phyloP scores from a whole-genome alignment of 2,888 invertebrate species.

The Eupithecia abbreviata region DNA sequence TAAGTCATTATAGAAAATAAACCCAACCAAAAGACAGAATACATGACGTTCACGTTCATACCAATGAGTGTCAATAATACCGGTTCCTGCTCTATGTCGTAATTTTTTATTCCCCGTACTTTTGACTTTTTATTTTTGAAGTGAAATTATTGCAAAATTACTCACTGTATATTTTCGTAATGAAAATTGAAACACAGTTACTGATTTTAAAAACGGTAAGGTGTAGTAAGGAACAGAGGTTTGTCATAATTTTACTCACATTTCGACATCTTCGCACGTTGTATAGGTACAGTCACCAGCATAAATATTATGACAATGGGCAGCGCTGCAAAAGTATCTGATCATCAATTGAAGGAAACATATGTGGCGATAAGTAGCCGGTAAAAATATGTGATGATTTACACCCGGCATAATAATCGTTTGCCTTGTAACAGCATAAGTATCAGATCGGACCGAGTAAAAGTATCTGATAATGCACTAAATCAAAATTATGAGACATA shows the following conservation, averaged over 20 bases:
- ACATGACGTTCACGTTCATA: background rate
- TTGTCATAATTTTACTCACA: slow-evolving; percentile 30
- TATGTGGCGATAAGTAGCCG: too few species aligned
- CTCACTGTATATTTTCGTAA: background rate
- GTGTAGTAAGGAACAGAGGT: background rate
- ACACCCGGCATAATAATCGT: too few species aligned
- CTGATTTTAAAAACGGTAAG: background rate
- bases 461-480: too few species aligned
- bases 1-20: too few species aligned
- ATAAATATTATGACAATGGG: too few species aligned
- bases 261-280: slow-evolving; percentile 34
- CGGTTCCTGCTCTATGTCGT: background rate
- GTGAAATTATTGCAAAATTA: background rate
- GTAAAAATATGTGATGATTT: too few species aligned
- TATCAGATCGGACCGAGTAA: too few species aligned
- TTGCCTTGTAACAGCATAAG: too few species aligned
- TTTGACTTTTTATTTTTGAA: background rate
- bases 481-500: too few species aligned
- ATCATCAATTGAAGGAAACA: too few species aligned
- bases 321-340: too few species aligned
- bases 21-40: background rate
- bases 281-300: background rate
- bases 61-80: background rate
- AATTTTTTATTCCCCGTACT: background rate
- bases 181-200: background rate